A percentile compares a stretch with the other conserved stretches of the same genome.
Conservation (phyloP, 2,888 invertebrate species). For the Trachelus troglodyta region DNA sequence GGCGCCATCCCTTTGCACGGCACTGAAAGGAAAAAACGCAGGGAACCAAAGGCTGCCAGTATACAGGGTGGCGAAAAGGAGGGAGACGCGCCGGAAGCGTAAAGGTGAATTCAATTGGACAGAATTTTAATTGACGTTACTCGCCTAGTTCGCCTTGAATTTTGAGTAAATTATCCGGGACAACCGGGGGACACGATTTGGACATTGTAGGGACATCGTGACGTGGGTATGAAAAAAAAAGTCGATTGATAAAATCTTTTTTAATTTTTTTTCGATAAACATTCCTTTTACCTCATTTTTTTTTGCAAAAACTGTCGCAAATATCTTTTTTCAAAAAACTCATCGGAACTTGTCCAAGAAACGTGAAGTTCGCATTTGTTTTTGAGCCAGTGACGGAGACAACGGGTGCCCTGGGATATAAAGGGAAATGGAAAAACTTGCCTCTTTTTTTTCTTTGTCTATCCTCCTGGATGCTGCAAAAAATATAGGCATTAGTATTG, state of each 20-base stretch:
- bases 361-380: too few relatives aligned
- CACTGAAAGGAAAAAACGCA: too few relatives aligned
- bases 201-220: neutral
- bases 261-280: too few relatives aligned
- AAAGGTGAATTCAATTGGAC: conserved; percentile 28
- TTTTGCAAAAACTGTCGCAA: too few relatives aligned
- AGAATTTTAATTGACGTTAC: conserved; percentile 32
- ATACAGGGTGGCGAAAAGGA: too few relatives aligned
- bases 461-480: conserved; percentile 1
- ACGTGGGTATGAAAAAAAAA: neutral
- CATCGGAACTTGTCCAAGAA: too few relatives aligned
- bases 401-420: too few relatives aligned
- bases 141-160: neutral
- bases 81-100: conserved; percentile 10
- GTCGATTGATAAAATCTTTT: neutral
- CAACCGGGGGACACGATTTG: neutral
- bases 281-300: too few relatives aligned
- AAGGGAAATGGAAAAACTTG: too few relatives aligned
- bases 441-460: neutral
- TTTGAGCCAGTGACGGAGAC: too few relatives aligned
- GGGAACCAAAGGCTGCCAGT: too few relatives aligned
- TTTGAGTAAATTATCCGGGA: neutral
- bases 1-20: neutral
- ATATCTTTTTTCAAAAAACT: too few relatives aligned
- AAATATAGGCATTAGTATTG: conserved; percentile 37